Conservation (phyloP, 2,113 vertebrate species). For the Epinephelus cyanopodus region DNA sequence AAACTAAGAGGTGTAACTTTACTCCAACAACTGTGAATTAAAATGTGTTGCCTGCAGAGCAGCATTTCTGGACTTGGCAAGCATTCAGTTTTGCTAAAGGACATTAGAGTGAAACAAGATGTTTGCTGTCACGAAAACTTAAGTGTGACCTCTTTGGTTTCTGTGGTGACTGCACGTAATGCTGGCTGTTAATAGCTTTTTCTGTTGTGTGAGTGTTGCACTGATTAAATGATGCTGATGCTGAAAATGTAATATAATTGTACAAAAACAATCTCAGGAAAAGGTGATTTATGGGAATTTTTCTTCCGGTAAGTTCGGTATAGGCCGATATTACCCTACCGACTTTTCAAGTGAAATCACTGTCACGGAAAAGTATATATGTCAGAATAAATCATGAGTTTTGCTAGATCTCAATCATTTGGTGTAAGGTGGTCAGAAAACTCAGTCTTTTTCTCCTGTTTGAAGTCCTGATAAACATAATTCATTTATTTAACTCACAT, state of each 20-base stretch:
- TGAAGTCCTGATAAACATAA: too few relatives aligned
- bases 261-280: too few relatives aligned
- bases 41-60: neutral
- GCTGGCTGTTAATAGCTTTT: neutral
- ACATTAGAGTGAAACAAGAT: constrained; percentile 14
- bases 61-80: constrained; percentile 15
- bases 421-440: too few relatives aligned
- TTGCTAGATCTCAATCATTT: too few relatives aligned
- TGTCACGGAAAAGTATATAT: too few relatives aligned
- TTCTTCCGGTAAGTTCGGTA: neutral
- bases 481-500: neutral
- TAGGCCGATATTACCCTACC: too few relatives aligned
- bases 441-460: too few relatives aligned
- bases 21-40: neutral
- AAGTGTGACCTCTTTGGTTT: neutral
- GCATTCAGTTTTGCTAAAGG: constrained; percentile 11
- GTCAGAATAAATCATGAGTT: too few relatives aligned
- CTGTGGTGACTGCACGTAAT: neutral
- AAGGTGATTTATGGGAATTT: neutral
- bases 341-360: too few relatives aligned
- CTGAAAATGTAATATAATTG: neutral
- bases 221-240: neutral
- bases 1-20: constrained; percentile 1
- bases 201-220: neutral
- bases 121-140: constrained; percentile 19